These are phyloP conservation scores for Prionailurus viverrinus DNA, from an alignment of 2,113 vertebrate genomes.

Conservation along the genomic window DNA sequence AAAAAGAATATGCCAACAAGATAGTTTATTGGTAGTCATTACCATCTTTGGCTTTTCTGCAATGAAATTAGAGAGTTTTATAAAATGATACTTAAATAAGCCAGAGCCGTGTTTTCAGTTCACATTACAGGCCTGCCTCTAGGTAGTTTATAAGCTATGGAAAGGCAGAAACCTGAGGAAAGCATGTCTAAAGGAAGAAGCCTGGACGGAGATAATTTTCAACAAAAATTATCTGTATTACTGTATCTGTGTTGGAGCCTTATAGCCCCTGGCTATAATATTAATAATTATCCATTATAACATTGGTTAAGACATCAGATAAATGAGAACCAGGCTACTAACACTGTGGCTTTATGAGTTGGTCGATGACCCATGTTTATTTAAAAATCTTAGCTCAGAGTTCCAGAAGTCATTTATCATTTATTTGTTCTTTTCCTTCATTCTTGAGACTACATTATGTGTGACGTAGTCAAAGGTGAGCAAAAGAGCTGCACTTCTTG, in stretches of 20 bases:
- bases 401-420: background rate
- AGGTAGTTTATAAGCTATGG: background rate
- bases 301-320: background rate
- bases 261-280: background rate
- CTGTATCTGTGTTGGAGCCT: background rate
- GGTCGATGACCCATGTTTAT: background rate
- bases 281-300: background rate
- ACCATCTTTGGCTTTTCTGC: background rate
- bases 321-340: background rate
- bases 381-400: constrained; percentile 35
- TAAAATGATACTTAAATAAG: background rate
- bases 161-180: background rate
- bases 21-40: background rate
- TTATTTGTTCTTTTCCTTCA: background rate
- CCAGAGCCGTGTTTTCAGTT: background rate
- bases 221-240: background rate
- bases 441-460: background rate
- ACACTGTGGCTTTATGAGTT: background rate
- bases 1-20: background rate
- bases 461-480: background rate
- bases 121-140: background rate
- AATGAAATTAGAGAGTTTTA: background rate
- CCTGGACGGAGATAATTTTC: background rate
- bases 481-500: fast-evolving
- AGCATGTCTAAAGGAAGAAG: background rate